Evolutionary conservation across 2,113 vertebrate genomes (phyloP).

Genomic region (Polypterus senegalus): DNA sequence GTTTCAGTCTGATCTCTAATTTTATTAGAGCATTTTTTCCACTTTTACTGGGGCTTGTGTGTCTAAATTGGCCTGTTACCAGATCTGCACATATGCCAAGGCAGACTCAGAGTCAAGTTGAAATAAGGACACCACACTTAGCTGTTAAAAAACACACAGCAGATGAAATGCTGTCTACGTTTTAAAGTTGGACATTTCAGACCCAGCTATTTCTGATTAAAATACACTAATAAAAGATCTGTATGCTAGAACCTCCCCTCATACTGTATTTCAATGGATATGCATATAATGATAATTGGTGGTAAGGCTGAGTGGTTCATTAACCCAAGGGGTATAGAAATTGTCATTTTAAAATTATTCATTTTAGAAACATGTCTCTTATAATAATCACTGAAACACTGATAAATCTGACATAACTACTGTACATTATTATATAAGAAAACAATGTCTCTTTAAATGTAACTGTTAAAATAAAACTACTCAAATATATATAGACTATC

Average conservation of each 20-base stretch:
- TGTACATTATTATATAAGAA: too few species aligned
- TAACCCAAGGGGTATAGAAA: too few species aligned
- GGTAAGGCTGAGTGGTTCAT: too few species aligned
- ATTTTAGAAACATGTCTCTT: too few species aligned
- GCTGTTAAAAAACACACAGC: conserved; percentile 11
- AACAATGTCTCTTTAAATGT: too few species aligned
- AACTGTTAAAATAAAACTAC: too few species aligned
- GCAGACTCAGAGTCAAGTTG: conserved; percentile 9
- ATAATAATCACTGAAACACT: too few species aligned
- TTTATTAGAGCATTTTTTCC: conserved; percentile 6
- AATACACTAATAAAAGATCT: neutral
- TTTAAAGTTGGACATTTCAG: neutral
- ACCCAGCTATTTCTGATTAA: neutral
- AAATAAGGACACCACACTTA: conserved; percentile 21
- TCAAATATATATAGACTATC: too few species aligned
- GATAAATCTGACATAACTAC: too few species aligned
- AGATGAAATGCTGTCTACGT: conserved; percentile 15
- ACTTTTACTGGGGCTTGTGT: conserved; percentile 31
- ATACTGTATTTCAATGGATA: too few species aligned
- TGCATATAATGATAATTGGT: too few species aligned
- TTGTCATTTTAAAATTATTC: too few species aligned
- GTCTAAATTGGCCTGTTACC: conserved; percentile 20
- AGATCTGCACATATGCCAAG: conserved; percentile 24
- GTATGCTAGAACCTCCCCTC: neutral
- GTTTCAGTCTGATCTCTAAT: neutral